A percentile compares a stretch with the other conserved stretches of the same genome.
Conservation (phyloP, 2,113 vertebrate species). For the Uropsilus gracilis region DNA sequence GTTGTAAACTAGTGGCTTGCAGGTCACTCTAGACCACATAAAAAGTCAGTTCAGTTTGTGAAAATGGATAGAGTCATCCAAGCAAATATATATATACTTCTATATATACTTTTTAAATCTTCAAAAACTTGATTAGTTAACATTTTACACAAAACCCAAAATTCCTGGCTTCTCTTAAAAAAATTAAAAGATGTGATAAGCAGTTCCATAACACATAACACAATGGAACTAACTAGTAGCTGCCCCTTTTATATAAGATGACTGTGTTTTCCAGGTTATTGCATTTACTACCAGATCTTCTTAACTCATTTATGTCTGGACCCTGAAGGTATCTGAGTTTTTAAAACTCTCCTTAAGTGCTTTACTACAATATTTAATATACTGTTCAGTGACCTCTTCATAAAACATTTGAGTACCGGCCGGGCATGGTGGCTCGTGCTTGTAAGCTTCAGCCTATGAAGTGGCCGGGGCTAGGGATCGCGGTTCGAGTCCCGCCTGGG, state of each 20-base stretch:
- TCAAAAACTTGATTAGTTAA: neutral
- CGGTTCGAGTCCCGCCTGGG: no score
- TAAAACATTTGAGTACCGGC: neutral
- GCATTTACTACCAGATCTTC: neutral
- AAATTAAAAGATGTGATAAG: neutral
- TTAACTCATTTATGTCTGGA: neutral
- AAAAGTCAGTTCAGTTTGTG: slow-evolving; percentile 28
- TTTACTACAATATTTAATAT: slow-evolving; percentile 2
- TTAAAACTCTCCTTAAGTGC: neutral
- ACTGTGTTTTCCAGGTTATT: neutral
- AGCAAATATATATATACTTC: no score
- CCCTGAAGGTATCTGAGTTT: slow-evolving; percentile 9
- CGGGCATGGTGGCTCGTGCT: no score
- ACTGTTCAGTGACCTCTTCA: neutral
- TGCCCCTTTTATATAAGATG: neutral
- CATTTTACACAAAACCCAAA: slow-evolving; percentile 28
- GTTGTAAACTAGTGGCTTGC: neutral
- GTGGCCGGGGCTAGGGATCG: no score
- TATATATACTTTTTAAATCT: no score
- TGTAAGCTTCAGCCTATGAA: no score
- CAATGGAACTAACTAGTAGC: neutral
- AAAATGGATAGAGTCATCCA: neutral
- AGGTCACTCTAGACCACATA: neutral
- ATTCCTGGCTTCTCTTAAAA: slow-evolving; percentile 4
- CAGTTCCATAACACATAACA: neutral